Evolutionary conservation across 1,140 invertebrate species (phyloP).

Genomic region (Cydia fagiglandana): DNA sequence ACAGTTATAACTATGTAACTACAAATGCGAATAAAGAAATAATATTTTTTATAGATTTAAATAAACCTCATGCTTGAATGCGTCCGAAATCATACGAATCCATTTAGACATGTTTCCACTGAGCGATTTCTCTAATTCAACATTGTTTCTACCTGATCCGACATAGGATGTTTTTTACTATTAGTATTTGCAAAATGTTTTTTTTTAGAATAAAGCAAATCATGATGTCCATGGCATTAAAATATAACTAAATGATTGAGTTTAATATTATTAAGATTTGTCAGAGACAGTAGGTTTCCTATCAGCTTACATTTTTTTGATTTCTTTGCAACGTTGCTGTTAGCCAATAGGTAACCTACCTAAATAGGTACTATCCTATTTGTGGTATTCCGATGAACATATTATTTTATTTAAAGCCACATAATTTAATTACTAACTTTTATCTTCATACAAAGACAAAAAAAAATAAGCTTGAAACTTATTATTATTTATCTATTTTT

Average conservation of each 20-base stretch:
- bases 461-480: no score
- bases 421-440: no score
- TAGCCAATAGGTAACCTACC: background rate
- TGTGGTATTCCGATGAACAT: background rate
- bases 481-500: no score
- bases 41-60: background rate
- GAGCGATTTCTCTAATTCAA: conserved; percentile 24
- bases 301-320: no score
- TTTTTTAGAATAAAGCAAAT: no score
- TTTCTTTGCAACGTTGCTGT: background rate
- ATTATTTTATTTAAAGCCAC: no score
- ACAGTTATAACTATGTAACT: background rate
- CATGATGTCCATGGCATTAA: no score
- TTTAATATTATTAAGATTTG: no score
- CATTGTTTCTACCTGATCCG: conserved; percentile 11
- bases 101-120: conserved; percentile 34
- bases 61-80: conserved; percentile 12
- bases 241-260: no score
- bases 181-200: background rate
- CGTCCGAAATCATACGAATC: conserved; percentile 7
- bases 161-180: background rate
- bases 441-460: no score
- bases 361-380: background rate
- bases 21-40: no score
- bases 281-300: no score